phyloP scores from a whole-genome alignment of 2,888 invertebrate species.

The Stegana nigrithorax region DNA sequence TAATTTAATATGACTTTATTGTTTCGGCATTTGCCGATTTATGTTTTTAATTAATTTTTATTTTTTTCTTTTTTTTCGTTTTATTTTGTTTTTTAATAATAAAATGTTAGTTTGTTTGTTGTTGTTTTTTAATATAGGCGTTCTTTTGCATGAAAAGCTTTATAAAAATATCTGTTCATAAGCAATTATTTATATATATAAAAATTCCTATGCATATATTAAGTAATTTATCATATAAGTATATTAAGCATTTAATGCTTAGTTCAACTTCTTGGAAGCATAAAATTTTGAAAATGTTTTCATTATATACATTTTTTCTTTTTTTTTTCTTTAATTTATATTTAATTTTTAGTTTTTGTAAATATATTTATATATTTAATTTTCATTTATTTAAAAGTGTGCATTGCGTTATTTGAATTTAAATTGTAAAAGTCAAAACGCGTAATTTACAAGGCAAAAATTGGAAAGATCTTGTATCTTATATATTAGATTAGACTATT shows the following conservation, averaged over 20 bases:
- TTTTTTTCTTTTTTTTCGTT: slow-evolving; percentile 21
- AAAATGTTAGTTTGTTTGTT: slow-evolving; percentile 9
- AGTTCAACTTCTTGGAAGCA: slow-evolving; percentile 57
- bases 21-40: too few species aligned
- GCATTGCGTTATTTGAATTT: slow-evolving; percentile 17
- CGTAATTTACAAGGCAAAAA: slow-evolving; percentile 16
- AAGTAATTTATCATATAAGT: slow-evolving; percentile 24
- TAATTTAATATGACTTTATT: slow-evolving; percentile 47
- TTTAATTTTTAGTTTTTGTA: slow-evolving; percentile 36
- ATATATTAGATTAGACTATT: slow-evolving; percentile 23
- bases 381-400: slow-evolving; percentile 34
- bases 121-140: slow-evolving; percentile 27
- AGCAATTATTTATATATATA: slow-evolving; percentile 31
- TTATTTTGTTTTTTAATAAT: slow-evolving; percentile 4
- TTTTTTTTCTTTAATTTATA: slow-evolving; percentile 27
- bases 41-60: slow-evolving; percentile 24
- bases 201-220: slow-evolving; percentile 24
- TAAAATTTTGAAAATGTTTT: slow-evolving; percentile 26
- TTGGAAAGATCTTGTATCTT: slow-evolving; percentile 8
- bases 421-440: slow-evolving; percentile 11
- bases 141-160: slow-evolving; percentile 53
- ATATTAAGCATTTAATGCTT: slow-evolving; percentile 53
- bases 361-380: slow-evolving; percentile 54
- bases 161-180: slow-evolving; percentile 56
- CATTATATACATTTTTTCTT: slow-evolving; percentile 5